These are phyloP conservation scores for Brachyistius frenatus DNA, from an alignment of 2,113 vertebrate species.

Conservation along the genomic window DNA sequence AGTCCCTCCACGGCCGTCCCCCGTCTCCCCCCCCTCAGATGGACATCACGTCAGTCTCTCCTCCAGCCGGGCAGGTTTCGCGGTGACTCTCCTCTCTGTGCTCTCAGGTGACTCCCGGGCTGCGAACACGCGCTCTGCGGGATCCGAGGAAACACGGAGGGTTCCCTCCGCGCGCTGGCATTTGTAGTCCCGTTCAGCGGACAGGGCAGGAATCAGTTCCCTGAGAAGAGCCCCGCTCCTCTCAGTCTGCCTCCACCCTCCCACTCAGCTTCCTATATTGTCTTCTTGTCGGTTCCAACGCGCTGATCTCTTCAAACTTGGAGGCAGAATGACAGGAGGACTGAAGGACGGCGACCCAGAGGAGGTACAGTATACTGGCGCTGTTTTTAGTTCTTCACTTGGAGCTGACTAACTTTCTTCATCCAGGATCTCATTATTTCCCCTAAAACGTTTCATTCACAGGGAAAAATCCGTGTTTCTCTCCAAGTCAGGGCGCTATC, in stretches of 20 bases:
- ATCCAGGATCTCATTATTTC: not conserved
- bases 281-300: slow-evolving; percentile 66
- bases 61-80: slow-evolving; percentile 21
- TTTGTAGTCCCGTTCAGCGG: slow-evolving; percentile 49
- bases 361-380: slow-evolving; percentile 73
- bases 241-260: slow-evolving; percentile 80
- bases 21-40: slow-evolving; percentile 20
- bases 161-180: slow-evolving; percentile 37
- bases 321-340: slow-evolving; percentile 93
- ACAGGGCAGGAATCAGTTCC: slow-evolving; percentile 55
- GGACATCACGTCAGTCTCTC: slow-evolving; percentile 47
- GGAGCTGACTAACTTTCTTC: not conserved
- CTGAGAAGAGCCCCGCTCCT: slow-evolving; percentile 77
- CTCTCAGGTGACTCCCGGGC: slow-evolving; percentile 52
- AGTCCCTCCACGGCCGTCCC: slow-evolving; percentile 40
- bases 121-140: not conserved
- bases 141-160: slow-evolving; percentile 24
- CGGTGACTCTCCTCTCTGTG: slow-evolving; percentile 35
- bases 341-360: slow-evolving; percentile 90
- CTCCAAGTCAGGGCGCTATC: not conserved
- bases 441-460: not conserved
- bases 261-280: slow-evolving; percentile 81
- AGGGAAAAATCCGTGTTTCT: not conserved
- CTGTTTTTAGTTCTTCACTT: not conserved
- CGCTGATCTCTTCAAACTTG: slow-evolving; percentile 71